These are phyloP conservation scores for Busseola fusca DNA, from an alignment of 2,888 invertebrate species.

Conservation along the genomic window DNA sequence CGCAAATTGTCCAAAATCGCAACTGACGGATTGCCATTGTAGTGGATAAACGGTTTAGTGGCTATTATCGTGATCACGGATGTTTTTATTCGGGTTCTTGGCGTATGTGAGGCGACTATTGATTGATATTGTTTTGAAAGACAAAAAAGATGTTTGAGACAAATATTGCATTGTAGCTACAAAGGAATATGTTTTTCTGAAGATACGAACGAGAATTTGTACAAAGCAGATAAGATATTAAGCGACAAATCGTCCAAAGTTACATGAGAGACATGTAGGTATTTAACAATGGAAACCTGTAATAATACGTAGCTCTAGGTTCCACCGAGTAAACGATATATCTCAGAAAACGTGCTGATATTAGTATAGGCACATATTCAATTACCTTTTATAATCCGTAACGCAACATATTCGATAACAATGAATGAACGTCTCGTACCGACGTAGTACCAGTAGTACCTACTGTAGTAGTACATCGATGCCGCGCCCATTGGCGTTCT, in stretches of 20 bases:
- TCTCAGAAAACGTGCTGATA: slow-evolving; percentile 23
- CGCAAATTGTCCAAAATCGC: slow-evolving; percentile 72
- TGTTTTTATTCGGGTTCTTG: slow-evolving; percentile 44
- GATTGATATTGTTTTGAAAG: slow-evolving; percentile 14
- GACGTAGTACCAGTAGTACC: slow-evolving; percentile 42
- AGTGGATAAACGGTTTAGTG: slow-evolving; percentile 66
- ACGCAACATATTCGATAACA: slow-evolving; percentile 57
- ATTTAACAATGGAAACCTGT: neutral
- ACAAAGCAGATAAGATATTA: neutral
- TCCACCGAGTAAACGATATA: neutral
- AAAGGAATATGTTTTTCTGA: neutral
- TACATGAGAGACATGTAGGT: neutral
- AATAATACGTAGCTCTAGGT: neutral
- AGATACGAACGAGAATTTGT: neutral
- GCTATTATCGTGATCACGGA: slow-evolving; percentile 50
- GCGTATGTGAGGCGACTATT: slow-evolving; percentile 25
- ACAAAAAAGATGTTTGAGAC: neutral
- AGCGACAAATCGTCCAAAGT: neutral
- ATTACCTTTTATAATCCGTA: slow-evolving; percentile 36
- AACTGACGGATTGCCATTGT: slow-evolving; percentile 67
- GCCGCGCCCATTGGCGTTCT: slow-evolving; percentile 61
- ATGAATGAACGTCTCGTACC: slow-evolving; percentile 62
- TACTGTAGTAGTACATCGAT: slow-evolving; percentile 47
- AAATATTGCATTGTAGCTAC: slow-evolving; percentile 6
- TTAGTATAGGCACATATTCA: slow-evolving; percentile 19